These are phyloP conservation scores for Prunella himalayana DNA, from an alignment of 2,113 vertebrate species.

Conservation along the genomic window DNA sequence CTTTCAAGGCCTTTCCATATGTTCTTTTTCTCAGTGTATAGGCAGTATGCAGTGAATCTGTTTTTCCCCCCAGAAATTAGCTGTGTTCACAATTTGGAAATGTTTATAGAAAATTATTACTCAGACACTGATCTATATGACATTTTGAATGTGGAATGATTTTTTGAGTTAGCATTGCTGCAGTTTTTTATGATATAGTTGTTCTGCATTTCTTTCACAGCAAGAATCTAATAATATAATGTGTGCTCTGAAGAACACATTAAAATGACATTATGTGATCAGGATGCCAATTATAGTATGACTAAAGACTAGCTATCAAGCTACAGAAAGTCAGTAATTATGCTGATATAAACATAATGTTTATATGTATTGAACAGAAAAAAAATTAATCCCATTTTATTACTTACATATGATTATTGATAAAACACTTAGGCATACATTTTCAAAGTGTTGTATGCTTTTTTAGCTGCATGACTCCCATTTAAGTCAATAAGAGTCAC, in stretches of 20 bases:
- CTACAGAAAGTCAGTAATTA: constrained; percentile 55
- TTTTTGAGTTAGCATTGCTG: constrained; percentile 41
- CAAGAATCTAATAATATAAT: constrained; percentile 65
- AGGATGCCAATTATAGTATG: constrained; percentile 55
- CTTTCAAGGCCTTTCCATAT: constrained; percentile 7
- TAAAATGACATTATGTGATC: constrained; percentile 61
- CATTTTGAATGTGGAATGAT: constrained; percentile 29
- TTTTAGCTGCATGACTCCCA: constrained; percentile 60
- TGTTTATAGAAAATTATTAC: constrained; percentile 32
- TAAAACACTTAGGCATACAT: constrained; percentile 60
- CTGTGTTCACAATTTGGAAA: constrained; percentile 7
- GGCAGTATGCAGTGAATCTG: background rate
- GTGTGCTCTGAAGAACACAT: constrained; percentile 23
- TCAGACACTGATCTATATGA: constrained; percentile 13
- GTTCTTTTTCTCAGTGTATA: background rate
- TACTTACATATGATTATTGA: constrained; percentile 58
- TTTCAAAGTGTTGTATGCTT: constrained; percentile 44
- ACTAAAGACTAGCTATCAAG: constrained; percentile 57
- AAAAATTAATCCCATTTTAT: constrained; percentile 61
- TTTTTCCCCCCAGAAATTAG: background rate
- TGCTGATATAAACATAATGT: constrained; percentile 66
- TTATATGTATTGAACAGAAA: constrained; percentile 60
- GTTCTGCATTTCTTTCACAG: constrained; percentile 55
- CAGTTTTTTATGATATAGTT: constrained; percentile 45
- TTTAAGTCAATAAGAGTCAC: constrained; percentile 61